These are phyloP conservation scores for Falco naumanni DNA, from an alignment of 2,797 vertebrate genomes.

Conservation along the genomic window DNA sequence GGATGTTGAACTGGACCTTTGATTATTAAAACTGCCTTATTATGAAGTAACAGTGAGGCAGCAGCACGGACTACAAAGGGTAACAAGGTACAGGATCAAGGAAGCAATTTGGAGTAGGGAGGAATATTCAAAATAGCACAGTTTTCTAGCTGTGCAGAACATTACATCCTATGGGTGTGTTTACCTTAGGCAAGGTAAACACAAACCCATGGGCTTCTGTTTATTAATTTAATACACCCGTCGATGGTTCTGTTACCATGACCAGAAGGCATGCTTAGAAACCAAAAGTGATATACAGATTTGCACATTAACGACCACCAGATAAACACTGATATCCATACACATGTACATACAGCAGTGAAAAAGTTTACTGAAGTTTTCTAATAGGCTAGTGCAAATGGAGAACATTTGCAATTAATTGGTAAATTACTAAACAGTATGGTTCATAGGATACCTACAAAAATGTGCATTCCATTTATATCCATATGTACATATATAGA, in stretches of 20 bases:
- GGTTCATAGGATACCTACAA: background rate
- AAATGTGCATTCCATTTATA: background rate
- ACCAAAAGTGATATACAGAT: background rate
- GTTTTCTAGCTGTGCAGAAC: background rate
- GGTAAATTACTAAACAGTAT: background rate
- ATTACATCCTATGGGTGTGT: background rate
- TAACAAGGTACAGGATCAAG: background rate
- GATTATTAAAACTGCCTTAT: slow-evolving; percentile 46
- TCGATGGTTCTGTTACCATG: background rate
- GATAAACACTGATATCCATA: background rate
- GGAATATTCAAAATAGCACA: background rate
- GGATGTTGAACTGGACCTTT: slow-evolving; percentile 30
- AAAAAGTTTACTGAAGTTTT: background rate
- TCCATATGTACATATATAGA: background rate
- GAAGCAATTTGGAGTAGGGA: background rate
- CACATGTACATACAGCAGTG: background rate
- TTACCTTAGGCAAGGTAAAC: background rate
- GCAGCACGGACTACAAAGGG: background rate
- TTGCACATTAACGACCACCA: background rate
- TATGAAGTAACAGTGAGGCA: background rate
- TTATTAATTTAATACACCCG: background rate
- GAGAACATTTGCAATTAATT: background rate
- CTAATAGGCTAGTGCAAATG: background rate
- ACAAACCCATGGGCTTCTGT: background rate
- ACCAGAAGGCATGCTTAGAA: background rate